phyloP scores from a whole-genome alignment of 2,797 vertebrate genomes.

The Hippocampus kuda region DNA sequence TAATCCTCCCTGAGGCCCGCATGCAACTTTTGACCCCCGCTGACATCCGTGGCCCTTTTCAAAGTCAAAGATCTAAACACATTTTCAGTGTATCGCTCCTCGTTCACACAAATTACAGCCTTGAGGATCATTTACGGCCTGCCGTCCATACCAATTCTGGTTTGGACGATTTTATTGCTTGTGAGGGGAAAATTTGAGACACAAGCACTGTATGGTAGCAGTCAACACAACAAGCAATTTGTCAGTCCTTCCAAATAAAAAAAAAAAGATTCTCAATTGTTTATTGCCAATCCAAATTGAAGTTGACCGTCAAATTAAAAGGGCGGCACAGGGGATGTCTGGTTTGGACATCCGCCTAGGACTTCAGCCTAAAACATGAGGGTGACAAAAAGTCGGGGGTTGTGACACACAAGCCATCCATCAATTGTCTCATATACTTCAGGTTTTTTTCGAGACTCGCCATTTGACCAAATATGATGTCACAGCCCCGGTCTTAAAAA shows the following conservation, averaged over 20 bases:
- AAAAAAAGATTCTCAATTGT: too few species aligned
- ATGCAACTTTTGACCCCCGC: neutral
- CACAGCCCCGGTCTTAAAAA: neutral
- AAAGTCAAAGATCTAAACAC: neutral
- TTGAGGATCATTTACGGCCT: neutral
- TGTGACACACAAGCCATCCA: neutral
- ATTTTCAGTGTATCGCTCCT: neutral
- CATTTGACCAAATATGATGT: conserved; percentile 4
- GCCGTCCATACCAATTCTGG: neutral
- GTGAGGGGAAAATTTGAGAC: too few species aligned
- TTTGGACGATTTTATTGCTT: too few species aligned
- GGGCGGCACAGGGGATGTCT: too few species aligned
- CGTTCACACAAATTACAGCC: neutral
- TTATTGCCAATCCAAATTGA: too few species aligned
- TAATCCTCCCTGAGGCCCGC: neutral
- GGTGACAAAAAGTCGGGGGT: too few species aligned
- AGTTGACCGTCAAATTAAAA: too few species aligned
- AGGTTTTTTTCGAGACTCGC: neutral
- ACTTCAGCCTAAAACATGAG: too few species aligned
- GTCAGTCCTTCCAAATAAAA: too few species aligned
- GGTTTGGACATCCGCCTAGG: too few species aligned
- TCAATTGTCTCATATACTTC: neutral
- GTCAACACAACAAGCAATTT: too few species aligned
- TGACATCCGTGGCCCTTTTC: neutral
- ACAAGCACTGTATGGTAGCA: too few species aligned